Base-by-base conservation (phyloP, 1,140 invertebrate genomes). In the Ganaspis sp. region DNA sequence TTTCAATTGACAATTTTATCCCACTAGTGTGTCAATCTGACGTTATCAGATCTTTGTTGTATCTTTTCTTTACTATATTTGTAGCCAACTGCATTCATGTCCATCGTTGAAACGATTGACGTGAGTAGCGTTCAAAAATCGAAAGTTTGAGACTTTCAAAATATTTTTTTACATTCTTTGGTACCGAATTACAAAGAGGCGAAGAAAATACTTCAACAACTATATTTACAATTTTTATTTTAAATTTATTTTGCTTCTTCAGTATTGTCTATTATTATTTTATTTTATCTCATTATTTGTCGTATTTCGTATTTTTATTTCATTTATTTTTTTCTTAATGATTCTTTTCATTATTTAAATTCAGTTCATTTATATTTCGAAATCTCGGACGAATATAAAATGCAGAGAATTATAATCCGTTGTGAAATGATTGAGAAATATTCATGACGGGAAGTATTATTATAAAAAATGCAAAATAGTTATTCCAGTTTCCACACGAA, bases 1-100 rank as follows among this genome's bases (percentile, higher is more conserved):
- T 64, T 64, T 64, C 58, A 64, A 64, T n/a, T 64, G 58, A 64
- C 58, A 64, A 29, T 64, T 64, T n/a, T 64, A 64, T 64, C 23
- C 54, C 21, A 11, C 12, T 58, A 58, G 54, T 26, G 23, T 58
- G 26, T 64, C 23, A 64, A 29, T 64, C 58, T 5, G 58, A 64
- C 26, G 23, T 34, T 64, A 64, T 64, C 58, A 64, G 58, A 64
- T 64, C 58, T 64, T 58, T n/a, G 29, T 64, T 64, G 54, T 26
- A 23, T 9, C 15, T 58, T 58, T 26, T 58, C 21, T 58, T 26
- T 4, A 58, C 54, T 19, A 58, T 58, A 58, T 58, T 58, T 23
- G 21, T 58, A 58, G 5, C 21, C 12, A 23, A 58, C 12, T 49
- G 45, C 45, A 49, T 8, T 49, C 45, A 49, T n/a, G 45, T 29